Base-by-base conservation (phyloP, 2,888 invertebrate genomes). In the Nephrocerus scutellatus region DNA sequence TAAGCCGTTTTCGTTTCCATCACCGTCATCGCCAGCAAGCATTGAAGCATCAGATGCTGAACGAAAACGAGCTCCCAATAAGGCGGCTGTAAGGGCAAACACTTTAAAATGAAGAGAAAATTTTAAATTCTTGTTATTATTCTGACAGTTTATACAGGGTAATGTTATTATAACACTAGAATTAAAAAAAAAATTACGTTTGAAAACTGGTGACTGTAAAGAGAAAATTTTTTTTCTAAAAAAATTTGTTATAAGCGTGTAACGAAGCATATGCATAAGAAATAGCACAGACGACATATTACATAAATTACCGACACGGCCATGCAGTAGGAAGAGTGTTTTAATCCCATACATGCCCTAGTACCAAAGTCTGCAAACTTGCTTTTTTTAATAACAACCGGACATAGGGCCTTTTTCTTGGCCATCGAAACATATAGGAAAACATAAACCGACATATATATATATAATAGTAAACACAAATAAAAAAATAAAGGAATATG, bases 51-150 rank as follows among this genome's bases (percentile, higher is more conserved):
- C 79, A 25, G 63, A 63, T 74, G 80, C 80, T 76, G 81, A 80
- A 68, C 82, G 80, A 74, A 82, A 82, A 72, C 82, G 76, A 68
- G 82, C 82, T 68, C 82, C 82, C 73, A 82, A 74, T 65, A 82
- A 77, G 71, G 82, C 81, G 73, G 82, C 82, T 82, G 80, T 78
- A 67, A 67, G 66, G 59, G 64, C 64, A 63, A 65, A 63, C 58
- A 66, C 64, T 68, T 67, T 50, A 36, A 46, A 47, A 40, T 44
- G 44, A 44, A 47, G 43, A 36, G 37, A 35, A 43, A 33, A 36
- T 33, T 46, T 44, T 39, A 44, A 38, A 39, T 19, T 29, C 26
- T 25, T 28, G 12, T 38, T 25, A 10, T 28, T 37, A 15, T 42
- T 40, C 25, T 23, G 35, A 35, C 12, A 16, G 12, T 36, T 29